A percentile compares a stretch with the other conserved stretches of the same genome.
Evolutionary conservation across 2,113 vertebrate genomes (phyloP).

Genomic region (Corvus moneduloides): DNA sequence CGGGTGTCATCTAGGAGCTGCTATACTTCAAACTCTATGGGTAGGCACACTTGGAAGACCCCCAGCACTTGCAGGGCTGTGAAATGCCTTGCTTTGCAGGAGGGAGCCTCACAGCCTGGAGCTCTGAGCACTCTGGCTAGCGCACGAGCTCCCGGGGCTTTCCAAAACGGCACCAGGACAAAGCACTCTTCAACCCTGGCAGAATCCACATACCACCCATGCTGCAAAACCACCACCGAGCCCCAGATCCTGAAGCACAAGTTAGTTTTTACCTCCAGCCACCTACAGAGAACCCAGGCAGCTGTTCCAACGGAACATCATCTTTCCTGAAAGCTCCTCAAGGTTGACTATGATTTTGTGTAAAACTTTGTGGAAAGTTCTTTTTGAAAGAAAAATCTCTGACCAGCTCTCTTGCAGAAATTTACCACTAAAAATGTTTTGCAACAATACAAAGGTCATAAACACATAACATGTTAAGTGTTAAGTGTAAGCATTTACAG

Average conservation of each 20-base stretch:
- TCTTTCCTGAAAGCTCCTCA: not conserved
- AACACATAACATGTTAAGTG: not conserved
- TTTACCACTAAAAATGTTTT: not conserved
- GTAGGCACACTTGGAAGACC: not conserved
- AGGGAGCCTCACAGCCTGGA: not conserved
- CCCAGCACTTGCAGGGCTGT: not conserved
- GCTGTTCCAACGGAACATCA: not conserved
- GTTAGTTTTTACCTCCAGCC: not conserved
- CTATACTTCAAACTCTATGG: not conserved
- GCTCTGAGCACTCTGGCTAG: not conserved
- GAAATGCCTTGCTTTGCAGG: not conserved
- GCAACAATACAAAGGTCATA: not conserved
- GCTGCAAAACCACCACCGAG: not conserved
- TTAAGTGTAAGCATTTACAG: not conserved
- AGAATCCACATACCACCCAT: not conserved
- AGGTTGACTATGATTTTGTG: not conserved
- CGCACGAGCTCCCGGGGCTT: accelerated
- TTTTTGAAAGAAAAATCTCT: not conserved
- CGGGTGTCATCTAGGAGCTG: not conserved
- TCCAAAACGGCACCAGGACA: not conserved
- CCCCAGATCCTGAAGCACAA: not conserved
- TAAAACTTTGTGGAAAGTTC: not conserved
- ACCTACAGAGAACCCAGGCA: not conserved
- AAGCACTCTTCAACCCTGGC: not conserved
- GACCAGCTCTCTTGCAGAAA: not conserved